Evolutionary conservation across 2,888 invertebrate species (phyloP), one percentile per base, ranked within the genome.

Genomic region (Lumbricus terrestris): DNA sequence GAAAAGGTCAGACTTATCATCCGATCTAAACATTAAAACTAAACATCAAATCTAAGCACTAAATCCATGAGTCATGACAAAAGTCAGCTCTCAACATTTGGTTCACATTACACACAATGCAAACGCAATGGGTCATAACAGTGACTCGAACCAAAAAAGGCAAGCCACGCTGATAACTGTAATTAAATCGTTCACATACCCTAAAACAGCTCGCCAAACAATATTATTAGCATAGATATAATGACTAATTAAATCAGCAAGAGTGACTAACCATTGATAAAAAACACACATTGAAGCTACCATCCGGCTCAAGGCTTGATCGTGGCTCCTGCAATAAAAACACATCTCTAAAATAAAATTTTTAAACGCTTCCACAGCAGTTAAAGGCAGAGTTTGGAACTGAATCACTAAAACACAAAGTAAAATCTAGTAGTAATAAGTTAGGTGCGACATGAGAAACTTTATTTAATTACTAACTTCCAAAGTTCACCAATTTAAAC

Each of bases 221-320:
- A 69, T 29, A n/a, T 69, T n/a, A 69, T 69, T n/a, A n/a, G n/a
- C 29, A n/a, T n/a, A 69, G n/a, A 69, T 29, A 69, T n/a, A 69
- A 29, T n/a, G 69, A 69, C n/a, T 69, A 69, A 29, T 69, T 35
- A 85, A 85, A 85, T 35, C 34, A 85, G 11, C 34, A 85, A 18
- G n/a, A 85, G 18, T 85, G 37, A 35, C 85, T 85, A 34, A 85
- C 85, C 85, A 85, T 34, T 85, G 85, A 85, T 35, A 85, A 37
- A 34, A 85, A 85, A 85, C 85, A 85, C 35, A 85, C 85, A 23
- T 85, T 85, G 23, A 85, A 85, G 37, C 37, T 85, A 15, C 85
- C 85, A 37, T 85, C 85, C 20, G 85, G 85, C 23, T 35, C 85
- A 23, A 34, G 85, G 23, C 85, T 85, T 35, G 23, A 34, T 23